Conservation (phyloP, 2,888 invertebrate genomes). For the Campoletis raptor region DNA sequence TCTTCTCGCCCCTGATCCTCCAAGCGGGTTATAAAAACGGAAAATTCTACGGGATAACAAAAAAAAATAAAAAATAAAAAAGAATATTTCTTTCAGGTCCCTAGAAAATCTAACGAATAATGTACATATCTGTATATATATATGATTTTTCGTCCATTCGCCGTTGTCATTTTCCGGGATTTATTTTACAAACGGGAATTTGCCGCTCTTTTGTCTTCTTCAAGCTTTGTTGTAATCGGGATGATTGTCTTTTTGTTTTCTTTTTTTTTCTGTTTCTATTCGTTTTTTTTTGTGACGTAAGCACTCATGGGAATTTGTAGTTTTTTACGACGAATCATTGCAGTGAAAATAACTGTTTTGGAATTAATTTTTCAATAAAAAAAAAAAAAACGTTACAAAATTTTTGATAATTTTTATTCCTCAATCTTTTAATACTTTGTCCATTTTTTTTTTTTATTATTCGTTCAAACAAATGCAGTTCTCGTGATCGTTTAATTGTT, state of each 20-base stretch:
- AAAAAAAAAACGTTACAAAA: not conserved
- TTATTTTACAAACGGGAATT: constrained; percentile 38
- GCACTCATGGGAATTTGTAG: not conserved
- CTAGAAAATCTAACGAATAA: constrained; percentile 39
- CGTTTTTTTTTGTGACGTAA: not conserved
- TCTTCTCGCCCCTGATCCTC: constrained; percentile 10
- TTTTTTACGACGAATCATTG: not conserved
- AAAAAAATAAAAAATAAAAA: not conserved
- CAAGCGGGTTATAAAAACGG: constrained; percentile 34
- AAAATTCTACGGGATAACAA: constrained; percentile 28
- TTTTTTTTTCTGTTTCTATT: not conserved
- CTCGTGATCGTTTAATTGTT: too few relatives aligned
- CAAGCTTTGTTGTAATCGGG: not conserved
- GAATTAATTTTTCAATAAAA: not conserved
- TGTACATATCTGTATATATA: not conserved
- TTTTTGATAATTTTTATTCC: too few relatives aligned
- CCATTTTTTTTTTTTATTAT: not conserved
- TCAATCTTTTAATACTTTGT: too few relatives aligned
- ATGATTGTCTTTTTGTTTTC: not conserved
- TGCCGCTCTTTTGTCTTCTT: constrained; percentile 39
- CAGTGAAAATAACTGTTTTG: not conserved
- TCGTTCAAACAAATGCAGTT: not conserved
- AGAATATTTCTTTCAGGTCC: constrained; percentile 8
- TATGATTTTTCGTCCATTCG: constrained; percentile 7
- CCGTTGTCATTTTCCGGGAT: constrained; percentile 7